phyloP scores from a whole-genome alignment of 64 coral and sea anemone species.

The Montipora foliosa region DNA sequence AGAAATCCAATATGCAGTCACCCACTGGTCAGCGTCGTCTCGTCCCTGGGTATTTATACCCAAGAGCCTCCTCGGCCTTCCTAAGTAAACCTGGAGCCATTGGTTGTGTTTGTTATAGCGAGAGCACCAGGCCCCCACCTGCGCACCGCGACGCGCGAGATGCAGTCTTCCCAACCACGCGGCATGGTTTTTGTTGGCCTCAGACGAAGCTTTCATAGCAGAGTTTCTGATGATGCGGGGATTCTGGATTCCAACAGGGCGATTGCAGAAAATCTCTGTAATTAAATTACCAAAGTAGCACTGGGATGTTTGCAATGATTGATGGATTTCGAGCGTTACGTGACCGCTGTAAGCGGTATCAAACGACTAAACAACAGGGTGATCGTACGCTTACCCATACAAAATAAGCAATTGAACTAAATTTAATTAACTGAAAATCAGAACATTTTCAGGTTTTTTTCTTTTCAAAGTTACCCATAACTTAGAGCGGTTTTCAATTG shows the following conservation, averaged over 20 bases:
- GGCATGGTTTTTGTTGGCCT: slow-evolving; percentile 25
- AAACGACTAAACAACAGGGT: no score
- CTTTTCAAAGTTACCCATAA: no score
- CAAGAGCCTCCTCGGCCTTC: slow-evolving; percentile 18
- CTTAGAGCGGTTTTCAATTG: no score
- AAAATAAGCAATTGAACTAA: no score
- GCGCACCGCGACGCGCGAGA: neutral
- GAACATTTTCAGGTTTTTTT: no score
- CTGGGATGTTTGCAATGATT: neutral
- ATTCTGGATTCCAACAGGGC: slow-evolving; percentile 63
- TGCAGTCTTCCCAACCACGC: slow-evolving; percentile 60
- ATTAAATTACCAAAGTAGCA: neutral
- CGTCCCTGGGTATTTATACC: slow-evolving; percentile 66
- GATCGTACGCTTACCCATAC: no score
- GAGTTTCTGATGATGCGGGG: slow-evolving; percentile 59
- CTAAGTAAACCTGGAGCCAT: slow-evolving; percentile 69
- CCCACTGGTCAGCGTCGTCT: slow-evolving; percentile 62
- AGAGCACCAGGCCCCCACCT: slow-evolving; percentile 34
- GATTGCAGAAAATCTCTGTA: slow-evolving; percentile 32
- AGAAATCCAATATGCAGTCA: slow-evolving; percentile 51
- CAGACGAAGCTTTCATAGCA: slow-evolving; percentile 69
- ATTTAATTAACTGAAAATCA: no score
- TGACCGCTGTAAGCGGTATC: no score
- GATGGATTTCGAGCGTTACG: no score
- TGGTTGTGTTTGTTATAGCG: slow-evolving; percentile 52